Percentiles rank a stretch among this genome's conserved stretches.
phyloP scores from a whole-genome alignment of 2,888 invertebrate genomes.

The Pyrrhosoma nymphula region DNA sequence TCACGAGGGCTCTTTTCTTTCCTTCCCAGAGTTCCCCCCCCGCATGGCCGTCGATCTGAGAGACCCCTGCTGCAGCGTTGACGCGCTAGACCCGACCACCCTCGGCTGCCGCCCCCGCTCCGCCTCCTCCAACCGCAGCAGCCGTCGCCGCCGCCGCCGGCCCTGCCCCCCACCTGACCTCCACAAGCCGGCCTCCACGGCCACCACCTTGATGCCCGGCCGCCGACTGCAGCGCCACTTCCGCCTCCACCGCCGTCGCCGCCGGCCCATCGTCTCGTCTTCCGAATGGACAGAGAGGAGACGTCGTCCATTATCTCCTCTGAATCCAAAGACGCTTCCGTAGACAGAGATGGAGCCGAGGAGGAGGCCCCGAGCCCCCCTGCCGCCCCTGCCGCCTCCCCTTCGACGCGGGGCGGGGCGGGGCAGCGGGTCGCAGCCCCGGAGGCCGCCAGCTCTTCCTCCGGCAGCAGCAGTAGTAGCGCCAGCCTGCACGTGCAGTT shows the following conservation, averaged over 20 bases:
- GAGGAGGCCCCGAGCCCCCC: neutral
- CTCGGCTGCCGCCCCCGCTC: constrained; percentile 71
- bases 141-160: constrained; percentile 7
- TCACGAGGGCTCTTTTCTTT: too few species aligned
- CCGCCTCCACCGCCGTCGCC: constrained; percentile 72
- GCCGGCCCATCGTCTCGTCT: constrained; percentile 73
- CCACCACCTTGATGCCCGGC: constrained; percentile 71
- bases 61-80: constrained; percentile 70
- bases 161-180: constrained; percentile 21
- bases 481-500: constrained; percentile 68
- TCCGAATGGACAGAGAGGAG: constrained; percentile 70
- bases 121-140: constrained; percentile 11
- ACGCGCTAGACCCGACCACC: constrained; percentile 74
- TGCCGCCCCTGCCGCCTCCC: neutral
- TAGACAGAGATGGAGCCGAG: constrained; percentile 20
- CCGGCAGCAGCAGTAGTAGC: constrained; percentile 46
- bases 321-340: constrained; percentile 73
- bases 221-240: constrained; percentile 74
- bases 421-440: neutral
- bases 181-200: constrained; percentile 3
- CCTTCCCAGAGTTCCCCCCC: constrained; percentile 70
- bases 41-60: constrained; percentile 70
- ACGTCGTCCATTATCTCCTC: too few species aligned
- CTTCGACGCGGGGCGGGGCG: neutral
- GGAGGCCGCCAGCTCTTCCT: neutral